Base-by-base conservation (phyloP, 2,888 invertebrate species). In the Cephus spinipes region DNA sequence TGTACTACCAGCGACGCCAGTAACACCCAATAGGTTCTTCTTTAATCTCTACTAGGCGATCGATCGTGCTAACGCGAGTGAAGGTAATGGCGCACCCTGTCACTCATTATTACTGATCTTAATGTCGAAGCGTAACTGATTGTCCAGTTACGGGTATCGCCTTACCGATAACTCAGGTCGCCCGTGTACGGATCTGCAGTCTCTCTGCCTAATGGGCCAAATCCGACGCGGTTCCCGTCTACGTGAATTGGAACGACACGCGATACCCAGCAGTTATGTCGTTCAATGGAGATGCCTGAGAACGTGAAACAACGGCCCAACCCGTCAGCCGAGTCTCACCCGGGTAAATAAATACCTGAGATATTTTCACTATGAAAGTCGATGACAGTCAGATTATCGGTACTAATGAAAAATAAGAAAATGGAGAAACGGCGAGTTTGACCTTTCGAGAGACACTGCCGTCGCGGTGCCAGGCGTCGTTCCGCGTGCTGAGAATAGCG, bases 111-210 rank as follows among this genome's bases (percentile, higher is more conserved):
- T 86, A 87, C 85, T 78, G 80, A 81, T 83, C 85, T 85, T 82
- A 84, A 89, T 86, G 82, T 81, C 85, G 83, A 87, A 81, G 90
- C 89, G 90, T 89, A 86, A 89, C 90, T 87, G 87, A 90, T 90
- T 87, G 87, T 83, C 79, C 82, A 81, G 83, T 84, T 84, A 71
- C 80, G 81, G 80, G 74, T 87, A 85, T 88, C 85, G 83, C 69
- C 86, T 86, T 85, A 85, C 86, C 80, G 79, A 83, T 85, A 83
- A 83, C 85, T 83, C 80, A 75, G 81, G 32, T 71, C 31, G 76
- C 34, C 73, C 76, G 15, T 75, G 76, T 15, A 15, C 40, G 6
- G 15, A 40, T 40, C 40, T 40, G 15, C 40, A 15, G 15, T 15
- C 40, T 40, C 15, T 40, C 4, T 79, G 73, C 15, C 79, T 83